Evolutionary conservation across 2,888 invertebrate species (phyloP).

Genomic region (Melanostoma mellinum): DNA sequence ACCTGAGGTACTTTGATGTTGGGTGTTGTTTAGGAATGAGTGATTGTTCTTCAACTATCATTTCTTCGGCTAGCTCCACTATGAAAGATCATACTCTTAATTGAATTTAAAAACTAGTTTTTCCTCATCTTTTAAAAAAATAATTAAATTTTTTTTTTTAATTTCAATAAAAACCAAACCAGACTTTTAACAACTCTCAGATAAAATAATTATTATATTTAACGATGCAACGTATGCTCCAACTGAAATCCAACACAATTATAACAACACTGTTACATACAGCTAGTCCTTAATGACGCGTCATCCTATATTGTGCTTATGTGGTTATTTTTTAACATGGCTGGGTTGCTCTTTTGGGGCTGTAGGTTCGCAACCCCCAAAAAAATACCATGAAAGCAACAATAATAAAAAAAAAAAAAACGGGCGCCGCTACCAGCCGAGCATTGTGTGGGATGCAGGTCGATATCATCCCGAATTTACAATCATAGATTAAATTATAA

Average conservation of each 20-base stretch:
- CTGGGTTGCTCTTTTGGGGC: slow-evolving; percentile 42
- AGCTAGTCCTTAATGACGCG: slow-evolving; percentile 19
- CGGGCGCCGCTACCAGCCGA: slow-evolving; percentile 55
- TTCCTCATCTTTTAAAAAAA: background rate
- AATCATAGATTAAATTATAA: slow-evolving; percentile 71
- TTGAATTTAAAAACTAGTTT: no score
- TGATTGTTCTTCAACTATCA: no score
- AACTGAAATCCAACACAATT: background rate
- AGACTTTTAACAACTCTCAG: no score
- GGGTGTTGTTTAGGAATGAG: no score
- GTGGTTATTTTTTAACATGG: slow-evolving; percentile 23
- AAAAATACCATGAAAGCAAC: slow-evolving; percentile 21
- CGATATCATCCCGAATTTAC: slow-evolving; percentile 55
- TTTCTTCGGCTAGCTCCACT: no score
- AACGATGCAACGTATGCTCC: no score
- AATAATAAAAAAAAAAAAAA: slow-evolving; percentile 61
- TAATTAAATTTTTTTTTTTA: no score
- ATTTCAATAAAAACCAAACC: no score
- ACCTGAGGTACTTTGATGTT: no score
- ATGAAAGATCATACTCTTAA: no score
- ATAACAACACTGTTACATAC: slow-evolving; percentile 25
- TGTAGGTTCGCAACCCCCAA: slow-evolving; percentile 49
- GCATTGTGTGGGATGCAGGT: slow-evolving; percentile 47
- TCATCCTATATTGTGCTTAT: slow-evolving; percentile 36
- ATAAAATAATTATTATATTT: no score